A percentile compares a stretch with the other conserved stretches of the same genome.
Evolutionary conservation across 2,113 vertebrate species (phyloP).

Genomic region (Thalassarche chlororhynchos): DNA sequence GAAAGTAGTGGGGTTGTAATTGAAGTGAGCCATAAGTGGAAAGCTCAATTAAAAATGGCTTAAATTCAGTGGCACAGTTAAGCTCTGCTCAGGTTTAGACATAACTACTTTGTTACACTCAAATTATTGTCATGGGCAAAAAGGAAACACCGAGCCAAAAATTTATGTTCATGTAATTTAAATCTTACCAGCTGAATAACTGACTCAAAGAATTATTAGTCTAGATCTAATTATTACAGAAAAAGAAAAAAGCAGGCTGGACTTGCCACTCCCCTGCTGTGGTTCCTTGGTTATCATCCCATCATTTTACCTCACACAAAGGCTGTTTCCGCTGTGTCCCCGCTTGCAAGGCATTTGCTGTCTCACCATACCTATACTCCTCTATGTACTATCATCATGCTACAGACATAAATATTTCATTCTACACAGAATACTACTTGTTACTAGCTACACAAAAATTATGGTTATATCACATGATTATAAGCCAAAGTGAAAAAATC

Average conservation of each 20-base stretch:
- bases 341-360: neutral
- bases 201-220: neutral
- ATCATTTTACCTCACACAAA: neutral
- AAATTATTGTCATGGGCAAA: neutral
- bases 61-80: neutral
- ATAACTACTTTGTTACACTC: neutral
- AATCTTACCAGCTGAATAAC: neutral
- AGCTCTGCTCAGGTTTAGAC: neutral
- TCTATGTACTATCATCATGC: neutral
- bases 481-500: neutral
- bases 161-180: neutral
- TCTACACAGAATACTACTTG: neutral
- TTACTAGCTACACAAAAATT: neutral
- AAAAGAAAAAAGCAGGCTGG: neutral
- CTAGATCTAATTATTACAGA: neutral
- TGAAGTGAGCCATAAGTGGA: neutral
- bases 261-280: neutral
- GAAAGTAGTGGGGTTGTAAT: neutral
- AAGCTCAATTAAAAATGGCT: neutral
- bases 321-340: neutral
- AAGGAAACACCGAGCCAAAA: neutral
- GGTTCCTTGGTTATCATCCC: neutral
- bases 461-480: neutral
- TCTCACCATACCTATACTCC: neutral
- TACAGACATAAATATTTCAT: neutral